phyloP scores from a whole-genome alignment of 2,888 invertebrate species.

The Pilophorus perplexus region DNA sequence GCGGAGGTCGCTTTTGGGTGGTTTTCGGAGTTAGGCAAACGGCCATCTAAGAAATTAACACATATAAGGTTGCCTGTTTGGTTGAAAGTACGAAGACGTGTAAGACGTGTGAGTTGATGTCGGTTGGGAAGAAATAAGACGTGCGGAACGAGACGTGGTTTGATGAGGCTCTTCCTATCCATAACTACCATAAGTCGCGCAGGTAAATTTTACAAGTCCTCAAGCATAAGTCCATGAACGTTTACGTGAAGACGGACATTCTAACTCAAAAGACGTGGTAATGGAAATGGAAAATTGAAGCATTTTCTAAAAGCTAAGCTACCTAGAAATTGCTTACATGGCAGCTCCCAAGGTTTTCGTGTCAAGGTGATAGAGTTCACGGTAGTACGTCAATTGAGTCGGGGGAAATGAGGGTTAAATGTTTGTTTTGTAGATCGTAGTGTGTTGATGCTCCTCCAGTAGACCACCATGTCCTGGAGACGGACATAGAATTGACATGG shows the following conservation, averaged over 20 bases:
- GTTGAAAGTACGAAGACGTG: background rate
- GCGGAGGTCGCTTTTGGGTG: background rate
- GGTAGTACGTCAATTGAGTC: background rate
- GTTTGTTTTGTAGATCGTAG: background rate
- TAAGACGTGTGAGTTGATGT: background rate
- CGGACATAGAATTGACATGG: background rate
- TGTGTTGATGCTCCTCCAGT: background rate
- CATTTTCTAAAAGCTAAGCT: background rate
- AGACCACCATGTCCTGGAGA: background rate
- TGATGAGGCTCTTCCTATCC: background rate
- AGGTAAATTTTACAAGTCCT: background rate
- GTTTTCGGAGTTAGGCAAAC: background rate
- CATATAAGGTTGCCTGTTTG: background rate
- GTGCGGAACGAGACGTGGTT: background rate
- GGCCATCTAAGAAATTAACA: background rate
- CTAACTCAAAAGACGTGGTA: background rate
- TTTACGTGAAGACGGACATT: background rate
- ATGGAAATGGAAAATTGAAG: background rate
- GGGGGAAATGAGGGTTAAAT: background rate
- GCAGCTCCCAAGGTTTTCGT: background rate
- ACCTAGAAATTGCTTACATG: background rate
- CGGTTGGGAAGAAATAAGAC: background rate
- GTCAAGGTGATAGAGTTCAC: background rate
- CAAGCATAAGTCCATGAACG: background rate
- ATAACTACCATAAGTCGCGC: background rate